Evolutionary conservation across 2,888 invertebrate species (phyloP), one percentile per base, ranked within the genome.

Genomic region (Pammene fasciana): DNA sequence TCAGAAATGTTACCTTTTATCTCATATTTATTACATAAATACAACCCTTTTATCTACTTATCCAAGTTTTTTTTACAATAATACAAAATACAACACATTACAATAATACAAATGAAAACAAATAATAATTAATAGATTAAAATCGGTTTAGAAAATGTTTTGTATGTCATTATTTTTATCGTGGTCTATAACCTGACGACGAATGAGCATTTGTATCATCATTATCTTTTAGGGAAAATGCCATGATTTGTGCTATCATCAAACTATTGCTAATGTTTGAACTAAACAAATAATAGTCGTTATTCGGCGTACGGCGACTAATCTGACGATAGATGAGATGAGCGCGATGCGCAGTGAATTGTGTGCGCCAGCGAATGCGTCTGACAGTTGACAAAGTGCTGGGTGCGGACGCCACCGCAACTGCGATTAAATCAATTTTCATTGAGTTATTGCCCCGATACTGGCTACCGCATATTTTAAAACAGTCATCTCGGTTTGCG

Each of bases 311-410:
- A 26, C 41, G 34, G 73, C 75, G 70, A 76, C 78, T 86, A 86
- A 87, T 87, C 84, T 83, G 78, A 77, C 81, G 78, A 87, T 86
- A 80, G 79, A 87, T 84, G 83, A 79, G 76, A 76, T 73, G 78
- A 76, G 79, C 76, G 73, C 73, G 74, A 73, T 72, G 73, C 76
- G 77, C 83, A 82, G 80, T 85, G 84, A 85, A 81, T 84, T 79
- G 83, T 82, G 83, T 79, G 76, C 76, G 76, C 78, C 78, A 77
- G 83, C 85, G 82, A 79, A 77, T 86, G 84, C 82, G 79, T 75
- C 79, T 82, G 87, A 85, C 87, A 84, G 77, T 81, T 86, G 84
- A 88, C 83, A 83, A 86, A 87, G 82, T 84, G 86, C 83, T 85
- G 86, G 87, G 88, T 87, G 87, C 86, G 75, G 77, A 79, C 80